Evolutionary conservation across 2,797 vertebrate species (phyloP).

Genomic region (Macrochelys suwanniensis): DNA sequence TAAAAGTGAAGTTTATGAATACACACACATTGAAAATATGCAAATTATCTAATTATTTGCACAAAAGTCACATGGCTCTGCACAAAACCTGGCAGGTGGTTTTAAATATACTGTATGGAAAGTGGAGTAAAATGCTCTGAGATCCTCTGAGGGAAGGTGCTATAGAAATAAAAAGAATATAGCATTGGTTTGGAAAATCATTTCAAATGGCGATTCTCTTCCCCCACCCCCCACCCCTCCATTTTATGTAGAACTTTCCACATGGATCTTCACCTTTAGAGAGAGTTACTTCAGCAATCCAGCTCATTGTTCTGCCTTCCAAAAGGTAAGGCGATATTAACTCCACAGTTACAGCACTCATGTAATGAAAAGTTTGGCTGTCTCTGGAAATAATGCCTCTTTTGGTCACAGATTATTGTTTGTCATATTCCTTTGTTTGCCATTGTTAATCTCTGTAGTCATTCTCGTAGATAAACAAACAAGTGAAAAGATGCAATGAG

Average conservation of each 20-base stretch:
- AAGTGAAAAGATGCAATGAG: slow-evolving; percentile 81
- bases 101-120: background rate
- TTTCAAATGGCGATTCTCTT: accelerated
- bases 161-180: background rate
- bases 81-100: accelerated
- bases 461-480: slow-evolving; percentile 80
- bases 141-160: background rate
- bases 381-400: background rate
- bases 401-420: slow-evolving; percentile 20
- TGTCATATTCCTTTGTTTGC: slow-evolving; percentile 78
- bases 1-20: background rate
- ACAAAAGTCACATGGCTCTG: accelerated
- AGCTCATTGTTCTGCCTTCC: accelerated
- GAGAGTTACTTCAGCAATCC: background rate
- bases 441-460: slow-evolving; percentile 72
- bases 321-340: background rate
- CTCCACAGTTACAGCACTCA: accelerated
- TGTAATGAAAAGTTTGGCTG: accelerated
- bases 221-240: background rate
- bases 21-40: background rate
- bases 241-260: accelerated
- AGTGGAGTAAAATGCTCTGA: accelerated
- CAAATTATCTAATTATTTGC: background rate
- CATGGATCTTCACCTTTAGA: background rate
- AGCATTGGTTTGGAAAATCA: accelerated